phyloP scores from a whole-genome alignment of 2,113 vertebrate species.

The Tautogolabrus adspersus region DNA sequence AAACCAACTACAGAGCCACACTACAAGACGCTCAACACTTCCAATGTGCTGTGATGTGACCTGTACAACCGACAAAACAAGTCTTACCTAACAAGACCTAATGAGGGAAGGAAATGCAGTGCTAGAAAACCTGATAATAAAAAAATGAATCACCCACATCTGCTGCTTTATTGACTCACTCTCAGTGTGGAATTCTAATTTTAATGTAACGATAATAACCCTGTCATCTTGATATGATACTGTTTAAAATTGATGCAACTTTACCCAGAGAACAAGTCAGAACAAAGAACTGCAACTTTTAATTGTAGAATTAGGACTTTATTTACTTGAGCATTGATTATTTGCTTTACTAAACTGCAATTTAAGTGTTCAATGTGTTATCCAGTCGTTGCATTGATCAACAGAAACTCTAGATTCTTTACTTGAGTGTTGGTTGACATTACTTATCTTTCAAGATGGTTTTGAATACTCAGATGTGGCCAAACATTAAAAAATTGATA shows the following conservation, averaged over 20 bases:
- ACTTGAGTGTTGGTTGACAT: too few species aligned
- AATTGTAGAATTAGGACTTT: too few species aligned
- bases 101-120: slow-evolving; percentile 59
- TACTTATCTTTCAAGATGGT: too few species aligned
- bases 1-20: slow-evolving; percentile 14
- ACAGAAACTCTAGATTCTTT: too few species aligned
- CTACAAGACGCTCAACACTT: slow-evolving; percentile 41
- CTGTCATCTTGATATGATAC: neutral
- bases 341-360: too few species aligned
- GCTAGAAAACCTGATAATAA: slow-evolving; percentile 54
- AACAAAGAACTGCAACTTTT: neutral
- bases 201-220: slow-evolving; percentile 26
- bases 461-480: too few species aligned
- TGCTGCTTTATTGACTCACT: slow-evolving; percentile 37
- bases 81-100: slow-evolving; percentile 44
- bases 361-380: too few species aligned
- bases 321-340: too few species aligned
- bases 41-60: too few species aligned
- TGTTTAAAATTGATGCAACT: neutral
- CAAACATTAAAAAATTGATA: too few species aligned
- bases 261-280: neutral
- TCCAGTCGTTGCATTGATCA: too few species aligned
- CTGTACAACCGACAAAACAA: slow-evolving; percentile 7
- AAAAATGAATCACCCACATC: slow-evolving; percentile 59
- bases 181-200: neutral